These are phyloP conservation scores for Cantharis flavilabris DNA, from an alignment of 2,888 invertebrate species.

Conservation along the genomic window DNA sequence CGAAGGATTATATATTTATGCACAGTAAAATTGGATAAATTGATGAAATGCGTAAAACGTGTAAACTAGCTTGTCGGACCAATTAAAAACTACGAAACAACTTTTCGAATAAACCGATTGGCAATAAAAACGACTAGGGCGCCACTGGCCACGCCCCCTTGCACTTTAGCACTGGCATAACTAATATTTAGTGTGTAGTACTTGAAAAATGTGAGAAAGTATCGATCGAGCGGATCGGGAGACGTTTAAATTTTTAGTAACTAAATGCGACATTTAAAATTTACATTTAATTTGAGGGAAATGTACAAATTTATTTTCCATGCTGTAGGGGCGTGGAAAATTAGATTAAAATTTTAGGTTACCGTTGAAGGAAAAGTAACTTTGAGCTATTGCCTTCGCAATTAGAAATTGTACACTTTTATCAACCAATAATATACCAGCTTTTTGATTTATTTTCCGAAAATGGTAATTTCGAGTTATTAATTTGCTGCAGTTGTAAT, in stretches of 20 bases:
- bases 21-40: not conserved
- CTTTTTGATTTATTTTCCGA: not conserved
- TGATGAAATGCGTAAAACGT: not conserved
- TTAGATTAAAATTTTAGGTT: constrained; percentile 6
- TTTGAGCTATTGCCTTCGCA: not conserved
- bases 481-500: not conserved
- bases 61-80: not conserved
- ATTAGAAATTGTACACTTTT: not conserved
- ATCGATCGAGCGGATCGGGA: not conserved
- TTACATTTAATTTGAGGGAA: constrained; percentile 5
- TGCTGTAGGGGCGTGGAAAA: constrained; percentile 1
- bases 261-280: constrained; percentile 1
- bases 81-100: not conserved
- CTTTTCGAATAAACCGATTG: not conserved
- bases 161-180: not conserved
- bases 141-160: not conserved
- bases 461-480: not conserved
- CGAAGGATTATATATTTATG: not conserved
- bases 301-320: constrained; percentile 6
- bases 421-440: not conserved
- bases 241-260: not conserved
- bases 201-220: not conserved
- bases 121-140: not conserved
- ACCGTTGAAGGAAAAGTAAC: not conserved
- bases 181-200: not conserved